Conservation (phyloP, 2,113 vertebrate genomes). For the Protobothrops flavoviridis region DNA sequence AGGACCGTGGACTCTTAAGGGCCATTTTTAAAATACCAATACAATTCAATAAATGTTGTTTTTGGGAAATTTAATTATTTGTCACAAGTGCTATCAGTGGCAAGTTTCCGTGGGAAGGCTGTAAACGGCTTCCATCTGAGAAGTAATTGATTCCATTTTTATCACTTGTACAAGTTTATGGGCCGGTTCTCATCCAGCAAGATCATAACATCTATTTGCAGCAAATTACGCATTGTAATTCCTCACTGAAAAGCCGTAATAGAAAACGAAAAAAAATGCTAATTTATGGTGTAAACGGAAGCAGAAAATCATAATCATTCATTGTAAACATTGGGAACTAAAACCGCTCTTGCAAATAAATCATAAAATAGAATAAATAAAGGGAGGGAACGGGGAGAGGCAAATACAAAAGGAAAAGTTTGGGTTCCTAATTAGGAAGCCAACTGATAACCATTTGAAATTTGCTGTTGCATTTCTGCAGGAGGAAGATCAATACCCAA, state of each 20-base stretch:
- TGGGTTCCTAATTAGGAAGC: constrained; percentile 6
- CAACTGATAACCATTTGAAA: constrained; percentile 20
- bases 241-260: constrained; percentile 79
- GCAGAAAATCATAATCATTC: constrained; percentile 78
- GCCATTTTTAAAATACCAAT: constrained; percentile 71
- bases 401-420: constrained; percentile 25
- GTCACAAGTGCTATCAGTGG: constrained; percentile 70
- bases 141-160: constrained; percentile 83
- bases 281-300: constrained; percentile 81
- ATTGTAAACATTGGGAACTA: constrained; percentile 78
- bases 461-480: background rate
- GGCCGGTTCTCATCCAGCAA: constrained; percentile 75
- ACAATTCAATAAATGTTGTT: constrained; percentile 74
- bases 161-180: constrained; percentile 81
- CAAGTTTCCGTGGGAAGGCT: constrained; percentile 72
- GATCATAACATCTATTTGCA: constrained; percentile 84
- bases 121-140: constrained; percentile 78
- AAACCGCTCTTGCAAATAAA: constrained; percentile 74
- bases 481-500: constrained; percentile 8
- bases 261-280: constrained; percentile 77
- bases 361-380: constrained; percentile 73
- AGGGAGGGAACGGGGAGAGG: constrained; percentile 27
- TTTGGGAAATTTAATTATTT: constrained; percentile 72
- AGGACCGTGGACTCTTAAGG: constrained; percentile 55
- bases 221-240: constrained; percentile 84